Evolutionary conservation across 2,797 vertebrate genomes (phyloP).

Genomic region (Acanthornis magna): DNA sequence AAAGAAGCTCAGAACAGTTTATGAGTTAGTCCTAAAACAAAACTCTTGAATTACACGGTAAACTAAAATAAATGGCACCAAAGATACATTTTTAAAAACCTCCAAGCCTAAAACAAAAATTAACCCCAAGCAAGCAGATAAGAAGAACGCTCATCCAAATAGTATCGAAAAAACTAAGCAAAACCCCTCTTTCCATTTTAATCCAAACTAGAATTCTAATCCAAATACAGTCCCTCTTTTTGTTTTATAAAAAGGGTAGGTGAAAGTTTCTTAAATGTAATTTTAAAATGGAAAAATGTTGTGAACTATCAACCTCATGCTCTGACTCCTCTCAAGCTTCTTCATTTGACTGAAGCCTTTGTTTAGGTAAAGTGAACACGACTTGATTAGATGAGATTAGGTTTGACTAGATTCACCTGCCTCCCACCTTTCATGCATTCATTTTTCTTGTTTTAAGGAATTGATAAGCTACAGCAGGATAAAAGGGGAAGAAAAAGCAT

Average conservation of each 20-base stretch:
- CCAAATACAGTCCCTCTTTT: background rate
- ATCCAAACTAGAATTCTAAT: background rate
- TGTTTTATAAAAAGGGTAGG: accelerated
- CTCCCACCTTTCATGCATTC: background rate
- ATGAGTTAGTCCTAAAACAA: background rate
- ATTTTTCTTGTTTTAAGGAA: background rate
- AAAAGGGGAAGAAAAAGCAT: background rate
- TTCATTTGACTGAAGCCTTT: background rate
- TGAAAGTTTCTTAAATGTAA: background rate
- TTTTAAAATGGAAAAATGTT: background rate
- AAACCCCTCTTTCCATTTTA: background rate
- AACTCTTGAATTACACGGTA: background rate
- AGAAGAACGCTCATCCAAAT: background rate
- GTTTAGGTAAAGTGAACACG: background rate
- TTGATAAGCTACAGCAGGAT: background rate
- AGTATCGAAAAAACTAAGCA: background rate
- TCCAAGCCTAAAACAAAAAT: background rate
- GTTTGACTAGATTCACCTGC: background rate
- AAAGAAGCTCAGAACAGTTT: background rate
- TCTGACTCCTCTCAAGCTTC: background rate
- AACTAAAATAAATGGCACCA: background rate
- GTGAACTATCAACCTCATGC: background rate
- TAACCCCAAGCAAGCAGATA: background rate
- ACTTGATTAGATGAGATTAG: background rate
- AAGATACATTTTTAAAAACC: background rate